A percentile compares a stretch with the other conserved stretches of the same genome.
Conservation (phyloP, 37 sponge, comb jelly and placozoan genomes). For the Dysidea cf. avara region DNA sequence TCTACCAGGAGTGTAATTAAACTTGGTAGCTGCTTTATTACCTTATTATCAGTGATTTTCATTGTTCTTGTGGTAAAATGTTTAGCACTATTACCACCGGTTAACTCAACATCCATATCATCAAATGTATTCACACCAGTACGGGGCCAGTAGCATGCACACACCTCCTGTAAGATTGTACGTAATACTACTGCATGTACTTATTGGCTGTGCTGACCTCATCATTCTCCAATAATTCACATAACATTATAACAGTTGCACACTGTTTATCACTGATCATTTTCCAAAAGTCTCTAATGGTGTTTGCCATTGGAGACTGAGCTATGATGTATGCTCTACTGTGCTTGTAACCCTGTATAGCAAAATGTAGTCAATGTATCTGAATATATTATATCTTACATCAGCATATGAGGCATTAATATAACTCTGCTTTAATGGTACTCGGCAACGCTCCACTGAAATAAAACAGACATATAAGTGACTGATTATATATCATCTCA, state of each 20-base stretch:
- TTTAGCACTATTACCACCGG: constrained; percentile 16
- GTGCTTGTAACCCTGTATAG: constrained; percentile 74
- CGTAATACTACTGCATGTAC: no score
- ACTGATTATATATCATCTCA: no score
- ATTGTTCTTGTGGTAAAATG: constrained; percentile 35
- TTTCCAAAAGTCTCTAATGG: no score
- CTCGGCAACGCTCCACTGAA: no score
- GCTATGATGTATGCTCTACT: constrained; percentile 69
- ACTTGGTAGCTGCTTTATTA: no score
- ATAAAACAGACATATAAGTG: no score
- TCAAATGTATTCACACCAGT: constrained; percentile 22
- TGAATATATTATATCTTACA: no score
- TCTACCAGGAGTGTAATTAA: no score
- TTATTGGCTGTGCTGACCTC: no score
- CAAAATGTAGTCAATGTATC: no score
- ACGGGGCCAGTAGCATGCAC: constrained; percentile 73
- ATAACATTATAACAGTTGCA: constrained; percentile 36
- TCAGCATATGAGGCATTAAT: no score
- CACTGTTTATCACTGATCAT: constrained; percentile 47
- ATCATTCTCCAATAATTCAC: constrained; percentile 42
- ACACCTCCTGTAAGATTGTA: constrained; percentile 35
- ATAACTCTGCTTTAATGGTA: no score
- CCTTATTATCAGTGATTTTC: constrained; percentile 17
- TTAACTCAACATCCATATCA: constrained; percentile 26
- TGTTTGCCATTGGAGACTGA: constrained; percentile 56